phyloP scores from a whole-genome alignment of 2,113 vertebrate species.

The Ochotona princeps region DNA sequence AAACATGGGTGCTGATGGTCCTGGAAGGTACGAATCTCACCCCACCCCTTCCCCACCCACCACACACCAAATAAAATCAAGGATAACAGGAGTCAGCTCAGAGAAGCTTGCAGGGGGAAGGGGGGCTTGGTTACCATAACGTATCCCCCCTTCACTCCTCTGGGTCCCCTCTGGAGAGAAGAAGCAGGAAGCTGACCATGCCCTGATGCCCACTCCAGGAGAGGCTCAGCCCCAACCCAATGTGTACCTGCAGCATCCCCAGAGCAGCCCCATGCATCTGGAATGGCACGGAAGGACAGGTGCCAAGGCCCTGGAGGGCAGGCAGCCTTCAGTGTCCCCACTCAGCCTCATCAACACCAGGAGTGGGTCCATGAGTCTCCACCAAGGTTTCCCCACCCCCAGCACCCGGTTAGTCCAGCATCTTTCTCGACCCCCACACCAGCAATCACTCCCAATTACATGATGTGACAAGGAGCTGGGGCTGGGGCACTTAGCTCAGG shows the following conservation, averaged over 20 bases:
- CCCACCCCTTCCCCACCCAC: neutral
- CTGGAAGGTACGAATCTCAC: neutral
- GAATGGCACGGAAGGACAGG: neutral
- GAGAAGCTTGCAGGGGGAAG: too few species aligned
- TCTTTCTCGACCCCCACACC: conserved; percentile 81
- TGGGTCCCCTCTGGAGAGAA: neutral
- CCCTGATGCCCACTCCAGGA: neutral
- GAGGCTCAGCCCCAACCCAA: neutral
- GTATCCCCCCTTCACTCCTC: neutral
- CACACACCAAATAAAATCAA: too few species aligned
- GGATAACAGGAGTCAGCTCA: neutral
- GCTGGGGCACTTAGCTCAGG: conserved; percentile 83
- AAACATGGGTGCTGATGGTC: too few species aligned
- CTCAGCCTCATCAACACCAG: conserved; percentile 36
- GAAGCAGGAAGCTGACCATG: neutral
- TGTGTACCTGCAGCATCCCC: neutral
- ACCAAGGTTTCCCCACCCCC: conserved; percentile 68
- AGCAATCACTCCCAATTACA: conserved; percentile 86
- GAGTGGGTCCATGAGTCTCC: neutral
- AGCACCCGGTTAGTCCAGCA: conserved; percentile 24
- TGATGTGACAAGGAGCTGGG: conserved; percentile 83
- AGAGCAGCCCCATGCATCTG: neutral
- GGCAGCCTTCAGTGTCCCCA: neutral
- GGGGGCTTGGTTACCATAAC: neutral
- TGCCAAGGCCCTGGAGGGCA: neutral